Evolutionary conservation across 2,888 invertebrate species (phyloP).

Genomic region (Netelia virgata): DNA sequence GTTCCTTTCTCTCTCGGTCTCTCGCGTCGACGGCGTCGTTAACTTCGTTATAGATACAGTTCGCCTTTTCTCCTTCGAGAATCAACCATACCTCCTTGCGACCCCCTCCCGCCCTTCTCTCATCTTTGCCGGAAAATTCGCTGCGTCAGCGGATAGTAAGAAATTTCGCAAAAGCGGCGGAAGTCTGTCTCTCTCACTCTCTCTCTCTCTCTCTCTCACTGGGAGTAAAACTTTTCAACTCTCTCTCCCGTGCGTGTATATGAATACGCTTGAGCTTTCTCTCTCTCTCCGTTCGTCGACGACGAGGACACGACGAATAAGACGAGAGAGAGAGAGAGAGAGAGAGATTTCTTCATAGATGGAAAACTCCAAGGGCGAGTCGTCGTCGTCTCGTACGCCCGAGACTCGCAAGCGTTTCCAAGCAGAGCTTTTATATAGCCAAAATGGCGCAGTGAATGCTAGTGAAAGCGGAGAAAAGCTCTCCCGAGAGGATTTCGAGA

Average conservation of each 20-base stretch:
- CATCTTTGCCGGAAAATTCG: slow-evolving; percentile 42
- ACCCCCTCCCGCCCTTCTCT: not conserved
- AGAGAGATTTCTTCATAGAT: slow-evolving; percentile 23
- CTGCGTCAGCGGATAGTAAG: slow-evolving; percentile 55
- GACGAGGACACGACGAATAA: slow-evolving; percentile 6
- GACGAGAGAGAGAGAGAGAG: not conserved
- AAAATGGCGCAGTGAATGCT: slow-evolving; percentile 42
- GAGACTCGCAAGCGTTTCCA: slow-evolving; percentile 21
- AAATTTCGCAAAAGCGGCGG: slow-evolving; percentile 47
- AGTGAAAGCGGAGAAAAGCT: slow-evolving; percentile 40
- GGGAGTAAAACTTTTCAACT: slow-evolving; percentile 55
- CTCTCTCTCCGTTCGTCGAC: slow-evolving; percentile 10
- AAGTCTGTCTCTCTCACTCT: slow-evolving; percentile 50
- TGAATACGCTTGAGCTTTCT: slow-evolving; percentile 43
- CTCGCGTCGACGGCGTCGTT: slow-evolving; percentile 38
- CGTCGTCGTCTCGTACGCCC: not conserved
- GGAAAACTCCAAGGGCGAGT: slow-evolving; percentile 44
- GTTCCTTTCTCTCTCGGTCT: no score
- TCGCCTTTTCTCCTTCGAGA: not conserved
- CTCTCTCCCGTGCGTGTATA: slow-evolving; percentile 38
- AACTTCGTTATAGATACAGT: slow-evolving; percentile 55
- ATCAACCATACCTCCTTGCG: not conserved
- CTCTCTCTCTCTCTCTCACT: no score
- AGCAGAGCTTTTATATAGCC: slow-evolving; percentile 44
- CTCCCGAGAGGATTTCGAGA: slow-evolving; percentile 38